Conservation (phyloP, 35 echinoderm and acorn worm species). For the Strongylocentrotus purpuratus region DNA sequence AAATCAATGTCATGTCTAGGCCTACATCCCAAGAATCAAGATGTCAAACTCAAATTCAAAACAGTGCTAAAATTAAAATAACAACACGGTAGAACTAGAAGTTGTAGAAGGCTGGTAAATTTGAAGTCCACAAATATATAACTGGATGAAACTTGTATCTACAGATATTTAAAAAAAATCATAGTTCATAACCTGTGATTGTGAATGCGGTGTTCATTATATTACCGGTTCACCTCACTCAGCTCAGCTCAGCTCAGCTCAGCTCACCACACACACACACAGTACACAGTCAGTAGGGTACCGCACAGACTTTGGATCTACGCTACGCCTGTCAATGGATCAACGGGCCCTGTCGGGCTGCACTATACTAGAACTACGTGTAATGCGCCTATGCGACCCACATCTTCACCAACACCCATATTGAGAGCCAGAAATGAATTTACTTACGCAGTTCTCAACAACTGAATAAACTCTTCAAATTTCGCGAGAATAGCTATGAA, state of each 20-base stretch:
- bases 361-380: background rate
- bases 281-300: background rate
- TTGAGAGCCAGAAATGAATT: conserved; percentile 27
- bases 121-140: too few relatives aligned
- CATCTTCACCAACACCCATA: conserved; percentile 46
- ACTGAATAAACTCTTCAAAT: conserved; percentile 19
- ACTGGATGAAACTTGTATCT: too few relatives aligned
- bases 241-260: background rate
- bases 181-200: background rate
- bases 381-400: background rate
- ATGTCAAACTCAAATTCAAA: too few relatives aligned
- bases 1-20: too few relatives aligned
- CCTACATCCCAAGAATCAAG: too few relatives aligned
- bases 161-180: too few relatives aligned
- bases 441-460: conserved; percentile 53
- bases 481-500: conserved; percentile 27
- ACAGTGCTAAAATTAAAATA: too few relatives aligned
- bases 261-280: background rate
- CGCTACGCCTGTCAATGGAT: background rate
- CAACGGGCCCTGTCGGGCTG: background rate
- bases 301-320: background rate
- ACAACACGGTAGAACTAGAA: too few relatives aligned
- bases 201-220: background rate
- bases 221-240: background rate
- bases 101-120: too few relatives aligned